Conservation (phyloP, 2,797 vertebrate genomes). For the Sciurus carolinensis region DNA sequence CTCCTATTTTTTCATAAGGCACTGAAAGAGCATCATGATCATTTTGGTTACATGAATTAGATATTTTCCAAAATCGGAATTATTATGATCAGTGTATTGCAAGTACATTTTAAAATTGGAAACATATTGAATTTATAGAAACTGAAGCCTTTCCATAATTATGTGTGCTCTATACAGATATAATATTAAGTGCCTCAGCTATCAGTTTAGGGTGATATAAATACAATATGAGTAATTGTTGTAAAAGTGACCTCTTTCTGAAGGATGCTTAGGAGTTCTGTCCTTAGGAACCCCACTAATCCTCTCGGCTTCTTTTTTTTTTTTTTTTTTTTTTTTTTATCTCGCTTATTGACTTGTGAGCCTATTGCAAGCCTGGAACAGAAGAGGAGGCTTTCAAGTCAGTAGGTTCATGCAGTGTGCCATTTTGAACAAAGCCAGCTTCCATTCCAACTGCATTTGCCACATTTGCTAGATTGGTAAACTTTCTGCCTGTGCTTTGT, state of each 20-base stretch:
- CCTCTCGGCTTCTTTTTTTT: background rate
- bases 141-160: background rate
- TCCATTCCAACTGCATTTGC: background rate
- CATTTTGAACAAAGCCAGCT: constrained; percentile 3
- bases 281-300: background rate
- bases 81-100: background rate
- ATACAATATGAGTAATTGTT: background rate
- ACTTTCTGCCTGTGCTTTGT: background rate
- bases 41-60: background rate
- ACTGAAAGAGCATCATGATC: background rate
- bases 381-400: background rate
- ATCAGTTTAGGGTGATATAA: background rate
- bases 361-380: background rate
- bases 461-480: background rate
- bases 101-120: constrained; percentile 40
- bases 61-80: constrained; percentile 25
- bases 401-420: background rate
- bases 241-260: background rate
- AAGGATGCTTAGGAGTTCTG: background rate
- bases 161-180: background rate
- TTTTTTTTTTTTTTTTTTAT: no score
- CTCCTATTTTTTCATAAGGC: background rate
- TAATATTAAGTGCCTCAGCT: background rate
- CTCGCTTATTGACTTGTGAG: background rate
- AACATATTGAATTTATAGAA: background rate